Conservation (phyloP, 1,140 invertebrate genomes). For the Macrobrachium nipponense region DNA sequence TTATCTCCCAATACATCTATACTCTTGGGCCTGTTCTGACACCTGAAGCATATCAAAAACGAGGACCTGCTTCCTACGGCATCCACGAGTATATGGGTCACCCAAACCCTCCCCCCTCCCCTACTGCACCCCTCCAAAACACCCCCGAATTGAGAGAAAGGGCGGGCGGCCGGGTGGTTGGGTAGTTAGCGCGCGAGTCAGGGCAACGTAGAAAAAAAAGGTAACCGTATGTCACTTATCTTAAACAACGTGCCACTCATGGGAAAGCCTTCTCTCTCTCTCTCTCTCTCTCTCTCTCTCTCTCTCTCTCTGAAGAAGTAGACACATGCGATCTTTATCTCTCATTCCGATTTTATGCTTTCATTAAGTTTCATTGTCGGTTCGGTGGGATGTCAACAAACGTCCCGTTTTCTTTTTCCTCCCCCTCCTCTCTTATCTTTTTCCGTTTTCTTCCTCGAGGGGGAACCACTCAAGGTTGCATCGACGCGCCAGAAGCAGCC, state of each 20-base stretch:
- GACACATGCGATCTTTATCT: too few species aligned
- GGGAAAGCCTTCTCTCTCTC: background rate
- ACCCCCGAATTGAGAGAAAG: too few species aligned
- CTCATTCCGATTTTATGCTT: too few species aligned
- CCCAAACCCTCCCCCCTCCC: too few species aligned
- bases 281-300: slow-evolving; percentile 8
- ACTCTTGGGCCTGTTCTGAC: background rate
- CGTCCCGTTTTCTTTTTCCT: background rate
- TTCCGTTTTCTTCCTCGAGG: background rate
- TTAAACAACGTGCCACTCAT: background rate
- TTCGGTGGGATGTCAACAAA: too few species aligned
- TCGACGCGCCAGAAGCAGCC: too few species aligned
- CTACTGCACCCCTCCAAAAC: too few species aligned
- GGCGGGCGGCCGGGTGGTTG: too few species aligned
- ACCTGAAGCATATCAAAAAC: background rate
- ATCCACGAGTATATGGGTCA: background rate
- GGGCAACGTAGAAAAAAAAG: background rate
- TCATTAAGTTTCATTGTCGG: too few species aligned
- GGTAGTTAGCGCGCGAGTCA: background rate
- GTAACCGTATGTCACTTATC: background rate
- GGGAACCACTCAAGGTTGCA: background rate
- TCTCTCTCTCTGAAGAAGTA: background rate
- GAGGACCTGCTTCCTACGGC: background rate
- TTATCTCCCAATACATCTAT: background rate
- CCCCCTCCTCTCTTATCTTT: background rate